phyloP scores from a whole-genome alignment of 2,888 invertebrate genomes.

The Cremastinae sp. region DNA sequence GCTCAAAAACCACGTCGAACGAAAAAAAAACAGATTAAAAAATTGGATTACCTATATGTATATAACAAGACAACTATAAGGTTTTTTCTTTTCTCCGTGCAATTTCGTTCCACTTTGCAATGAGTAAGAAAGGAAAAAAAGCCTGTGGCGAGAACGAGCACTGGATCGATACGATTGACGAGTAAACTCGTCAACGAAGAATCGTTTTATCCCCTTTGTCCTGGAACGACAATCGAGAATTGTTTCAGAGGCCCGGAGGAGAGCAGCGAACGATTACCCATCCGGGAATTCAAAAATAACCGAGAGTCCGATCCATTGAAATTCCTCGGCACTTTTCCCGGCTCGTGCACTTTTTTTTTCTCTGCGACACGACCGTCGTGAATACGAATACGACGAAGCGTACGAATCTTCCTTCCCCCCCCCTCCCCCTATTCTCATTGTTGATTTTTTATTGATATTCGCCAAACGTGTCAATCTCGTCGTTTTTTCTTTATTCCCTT shows the following conservation, averaged over 20 bases:
- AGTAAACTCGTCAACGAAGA: no score
- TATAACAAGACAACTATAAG: no score
- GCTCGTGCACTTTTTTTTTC: not conserved
- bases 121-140: no score
- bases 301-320: conserved; percentile 38
- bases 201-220: no score
- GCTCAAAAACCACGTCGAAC: no score
- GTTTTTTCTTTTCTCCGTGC: no score
- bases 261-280: conserved; percentile 30
- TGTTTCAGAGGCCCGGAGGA: conserved; percentile 1
- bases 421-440: not conserved
- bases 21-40: no score
- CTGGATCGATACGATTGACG: no score
- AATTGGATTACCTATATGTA: no score
- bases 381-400: no score
- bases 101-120: no score
- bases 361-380: not conserved
- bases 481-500: conserved; percentile 34
- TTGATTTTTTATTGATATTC: conserved; percentile 50
- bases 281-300: conserved; percentile 29
- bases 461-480: conserved; percentile 21
- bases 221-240: conserved; percentile 3
- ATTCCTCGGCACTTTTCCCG: conserved; percentile 28
- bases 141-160: no score
- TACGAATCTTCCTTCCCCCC: not conserved